Percentiles rank a stretch among this genome's conserved stretches.
phyloP scores from a whole-genome alignment of 2,797 vertebrate genomes.

The Hemibagrus guttatus region DNA sequence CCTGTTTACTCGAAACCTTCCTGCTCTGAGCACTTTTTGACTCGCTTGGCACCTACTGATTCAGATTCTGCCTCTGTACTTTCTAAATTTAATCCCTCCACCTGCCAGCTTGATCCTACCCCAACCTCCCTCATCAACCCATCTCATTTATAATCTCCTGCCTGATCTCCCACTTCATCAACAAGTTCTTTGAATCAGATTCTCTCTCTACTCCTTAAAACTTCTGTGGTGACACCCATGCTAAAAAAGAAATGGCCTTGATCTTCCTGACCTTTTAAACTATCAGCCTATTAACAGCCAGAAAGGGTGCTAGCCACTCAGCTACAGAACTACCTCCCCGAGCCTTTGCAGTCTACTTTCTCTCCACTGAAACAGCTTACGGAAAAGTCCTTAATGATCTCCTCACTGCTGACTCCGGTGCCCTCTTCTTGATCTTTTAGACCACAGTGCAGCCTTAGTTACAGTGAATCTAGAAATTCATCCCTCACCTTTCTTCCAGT shows the following conservation, averaged over 20 bases:
- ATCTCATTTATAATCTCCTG: not conserved
- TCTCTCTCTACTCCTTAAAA: not conserved
- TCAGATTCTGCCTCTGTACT: conserved; percentile 20
- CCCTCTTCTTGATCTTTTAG: not conserved
- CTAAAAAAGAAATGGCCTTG: not conserved
- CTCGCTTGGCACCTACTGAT: conserved; percentile 2
- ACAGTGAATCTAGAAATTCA: not conserved
- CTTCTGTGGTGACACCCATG: not conserved
- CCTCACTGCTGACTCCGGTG: not conserved
- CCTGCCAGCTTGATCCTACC: conserved; percentile 12
- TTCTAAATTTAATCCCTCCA: conserved; percentile 41
- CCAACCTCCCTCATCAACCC: conserved; percentile 8
- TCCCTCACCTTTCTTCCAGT: not conserved
- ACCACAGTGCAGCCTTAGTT: conserved; percentile 5
- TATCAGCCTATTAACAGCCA: not conserved
- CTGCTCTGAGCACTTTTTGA: not conserved
- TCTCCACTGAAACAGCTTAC: not conserved
- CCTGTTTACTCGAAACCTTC: conserved; percentile 3
- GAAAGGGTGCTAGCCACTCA: not conserved
- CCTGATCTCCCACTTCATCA: conserved; percentile 13
- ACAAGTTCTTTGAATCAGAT: not conserved
- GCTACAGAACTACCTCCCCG: not conserved
- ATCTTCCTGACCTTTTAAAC: conserved; percentile 13
- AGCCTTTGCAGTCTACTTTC: not conserved
- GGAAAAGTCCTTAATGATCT: not conserved